These are phyloP conservation scores for Vombatus ursinus DNA, from an alignment of 2,113 vertebrate species.

Conservation along the genomic window DNA sequence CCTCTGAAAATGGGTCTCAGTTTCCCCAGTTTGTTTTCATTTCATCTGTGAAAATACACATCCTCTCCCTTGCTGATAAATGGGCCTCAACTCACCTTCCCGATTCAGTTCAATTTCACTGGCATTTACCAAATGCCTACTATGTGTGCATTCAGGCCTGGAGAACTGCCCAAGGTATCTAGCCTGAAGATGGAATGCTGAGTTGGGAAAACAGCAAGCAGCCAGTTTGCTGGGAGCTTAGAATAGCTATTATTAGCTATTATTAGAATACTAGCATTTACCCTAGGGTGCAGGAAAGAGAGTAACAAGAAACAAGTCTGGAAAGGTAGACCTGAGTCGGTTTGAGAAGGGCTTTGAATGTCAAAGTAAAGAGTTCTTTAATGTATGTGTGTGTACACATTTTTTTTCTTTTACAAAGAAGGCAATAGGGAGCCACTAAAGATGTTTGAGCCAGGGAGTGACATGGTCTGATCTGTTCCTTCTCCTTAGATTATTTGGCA, in stretches of 20 bases:
- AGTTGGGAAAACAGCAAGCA: neutral
- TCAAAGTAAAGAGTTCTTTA: neutral
- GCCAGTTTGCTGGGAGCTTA: neutral
- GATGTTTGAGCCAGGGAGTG: neutral
- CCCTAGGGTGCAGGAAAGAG: neutral
- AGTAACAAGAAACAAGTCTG: neutral
- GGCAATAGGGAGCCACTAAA: neutral
- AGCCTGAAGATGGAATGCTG: neutral
- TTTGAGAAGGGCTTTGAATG: neutral
- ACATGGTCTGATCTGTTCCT: neutral
- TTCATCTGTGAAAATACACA: neutral
- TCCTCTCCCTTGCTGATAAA: neutral
- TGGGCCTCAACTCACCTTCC: neutral
- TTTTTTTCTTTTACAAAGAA: too few species aligned
- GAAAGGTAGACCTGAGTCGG: neutral
- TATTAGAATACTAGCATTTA: neutral
- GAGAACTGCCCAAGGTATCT: neutral
- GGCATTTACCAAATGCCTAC: neutral
- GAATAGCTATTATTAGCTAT: neutral
- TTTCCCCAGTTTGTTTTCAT: neutral
- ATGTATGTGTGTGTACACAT: too few species aligned
- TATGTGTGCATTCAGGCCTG: neutral
- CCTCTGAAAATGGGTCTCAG: neutral
- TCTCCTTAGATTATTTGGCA: neutral
- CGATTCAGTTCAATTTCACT: neutral